Evolutionary conservation across 1,140 invertebrate genomes (phyloP).

Genomic region (Euura lappo): DNA sequence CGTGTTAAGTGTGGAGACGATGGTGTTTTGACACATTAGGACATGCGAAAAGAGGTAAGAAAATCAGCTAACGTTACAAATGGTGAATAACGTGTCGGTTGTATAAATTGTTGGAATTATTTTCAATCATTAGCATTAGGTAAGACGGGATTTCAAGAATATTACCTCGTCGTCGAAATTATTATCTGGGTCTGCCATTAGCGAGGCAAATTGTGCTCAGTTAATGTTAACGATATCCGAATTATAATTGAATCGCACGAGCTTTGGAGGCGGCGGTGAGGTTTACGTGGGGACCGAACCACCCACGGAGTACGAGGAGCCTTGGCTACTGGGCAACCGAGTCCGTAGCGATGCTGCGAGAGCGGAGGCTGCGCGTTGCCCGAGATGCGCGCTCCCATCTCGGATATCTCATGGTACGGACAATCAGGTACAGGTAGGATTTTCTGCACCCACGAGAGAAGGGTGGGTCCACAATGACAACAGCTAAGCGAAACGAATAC

Average conservation of each 20-base stretch:
- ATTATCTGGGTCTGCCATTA: conserved; percentile 7
- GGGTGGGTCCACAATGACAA: neutral
- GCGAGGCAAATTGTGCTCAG: neutral
- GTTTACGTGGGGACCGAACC: conserved; percentile 4
- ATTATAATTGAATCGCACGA: neutral
- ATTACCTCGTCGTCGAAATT: conserved; percentile 5
- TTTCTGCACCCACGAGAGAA: neutral
- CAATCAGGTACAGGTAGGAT: neutral
- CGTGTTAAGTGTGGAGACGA: no score
- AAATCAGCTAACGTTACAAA: conserved; percentile 1
- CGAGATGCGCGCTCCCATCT: conserved; percentile 4
- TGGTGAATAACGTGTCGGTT: conserved; percentile 1
- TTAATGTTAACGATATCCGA: neutral
- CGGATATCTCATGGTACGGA: neutral
- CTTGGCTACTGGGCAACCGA: conserved; percentile 6
- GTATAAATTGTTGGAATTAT: neutral
- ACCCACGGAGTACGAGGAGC: conserved; percentile 6
- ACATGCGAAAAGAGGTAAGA: neutral
- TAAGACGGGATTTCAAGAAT: neutral
- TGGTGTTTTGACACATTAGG: no score
- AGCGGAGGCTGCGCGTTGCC: neutral
- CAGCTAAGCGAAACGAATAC: neutral
- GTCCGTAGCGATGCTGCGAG: conserved; percentile 4
- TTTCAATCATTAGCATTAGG: neutral
- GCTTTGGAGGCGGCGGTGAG: neutral